Evolutionary conservation across 1,140 invertebrate species (phyloP).

Genomic region (Penaeus vannamei): DNA sequence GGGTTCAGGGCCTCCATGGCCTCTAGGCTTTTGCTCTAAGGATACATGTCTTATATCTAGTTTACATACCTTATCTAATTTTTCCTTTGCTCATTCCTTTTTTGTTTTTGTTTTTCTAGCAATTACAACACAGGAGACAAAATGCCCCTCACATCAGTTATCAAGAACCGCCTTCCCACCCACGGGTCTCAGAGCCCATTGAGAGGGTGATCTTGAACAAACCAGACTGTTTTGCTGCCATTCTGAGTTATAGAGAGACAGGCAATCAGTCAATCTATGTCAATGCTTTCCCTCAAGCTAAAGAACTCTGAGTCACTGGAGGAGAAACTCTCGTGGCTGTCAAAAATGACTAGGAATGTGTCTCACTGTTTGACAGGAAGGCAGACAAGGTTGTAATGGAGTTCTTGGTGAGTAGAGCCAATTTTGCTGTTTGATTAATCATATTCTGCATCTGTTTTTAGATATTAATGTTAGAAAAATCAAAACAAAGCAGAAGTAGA

Average conservation of each 20-base stretch:
- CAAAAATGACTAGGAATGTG: slow-evolving; percentile 53
- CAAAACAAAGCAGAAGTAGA: too few relatives aligned
- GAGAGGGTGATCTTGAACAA: slow-evolving; percentile 39
- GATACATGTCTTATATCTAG: too few relatives aligned
- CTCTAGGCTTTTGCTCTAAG: too few relatives aligned
- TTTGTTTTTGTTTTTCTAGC: too few relatives aligned
- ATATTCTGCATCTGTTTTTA: background rate
- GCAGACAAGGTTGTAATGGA: slow-evolving; percentile 38
- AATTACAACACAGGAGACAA: too few relatives aligned
- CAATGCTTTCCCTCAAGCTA: background rate
- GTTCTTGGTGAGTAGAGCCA: slow-evolving; percentile 44
- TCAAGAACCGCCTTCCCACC: too few relatives aligned
- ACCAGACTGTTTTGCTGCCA: background rate
- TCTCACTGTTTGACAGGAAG: slow-evolving; percentile 35
- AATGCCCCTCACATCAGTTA: too few relatives aligned
- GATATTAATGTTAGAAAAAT: too few relatives aligned
- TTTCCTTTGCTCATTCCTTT: too few relatives aligned
- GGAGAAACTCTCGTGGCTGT: slow-evolving; percentile 42
- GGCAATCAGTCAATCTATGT: background rate
- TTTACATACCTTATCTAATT: too few relatives aligned
- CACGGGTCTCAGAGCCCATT: background rate
- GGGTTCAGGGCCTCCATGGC: too few relatives aligned
- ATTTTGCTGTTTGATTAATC: background rate
- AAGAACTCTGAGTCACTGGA: background rate
- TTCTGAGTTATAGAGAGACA: slow-evolving; percentile 42